Conservation (phyloP, 2,888 invertebrate species). For the Gari tellinella region DNA sequence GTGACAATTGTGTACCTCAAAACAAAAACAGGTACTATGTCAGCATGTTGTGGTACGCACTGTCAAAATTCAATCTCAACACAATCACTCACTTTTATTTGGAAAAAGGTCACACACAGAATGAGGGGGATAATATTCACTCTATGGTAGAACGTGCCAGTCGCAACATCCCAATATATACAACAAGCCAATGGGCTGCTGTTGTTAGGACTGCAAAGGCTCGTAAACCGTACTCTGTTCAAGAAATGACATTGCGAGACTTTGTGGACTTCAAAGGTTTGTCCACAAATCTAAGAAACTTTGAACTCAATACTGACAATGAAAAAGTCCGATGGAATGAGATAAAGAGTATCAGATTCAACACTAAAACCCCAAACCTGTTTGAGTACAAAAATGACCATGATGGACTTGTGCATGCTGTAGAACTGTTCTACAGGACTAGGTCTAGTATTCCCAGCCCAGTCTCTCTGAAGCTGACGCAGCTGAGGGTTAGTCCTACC, state of each 20-base stretch:
- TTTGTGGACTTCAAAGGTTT: constrained; percentile 19
- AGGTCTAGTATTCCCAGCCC: not conserved
- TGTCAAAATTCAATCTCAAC: constrained; percentile 3
- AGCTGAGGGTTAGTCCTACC: too few relatives aligned
- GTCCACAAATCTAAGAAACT: constrained; percentile 8
- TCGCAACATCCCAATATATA: constrained; percentile 3
- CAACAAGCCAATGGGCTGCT: constrained; percentile 21
- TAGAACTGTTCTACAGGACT: constrained; percentile 3
- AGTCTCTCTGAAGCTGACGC: too few relatives aligned
- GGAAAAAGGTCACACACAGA: constrained; percentile 16
- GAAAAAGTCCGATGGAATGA: constrained; percentile 11
- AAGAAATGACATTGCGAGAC: constrained; percentile 1
- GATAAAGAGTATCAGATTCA: constrained; percentile 3
- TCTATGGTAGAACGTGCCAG: constrained; percentile 1
- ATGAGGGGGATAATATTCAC: constrained; percentile 11
- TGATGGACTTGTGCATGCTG: not conserved
- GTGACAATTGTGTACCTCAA: constrained; percentile 9
- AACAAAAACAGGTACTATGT: constrained; percentile 15
- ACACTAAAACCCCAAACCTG: not conserved
- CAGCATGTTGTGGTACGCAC: constrained; percentile 10
- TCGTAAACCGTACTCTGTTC: not conserved
- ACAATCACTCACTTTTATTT: constrained; percentile 5
- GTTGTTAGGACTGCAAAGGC: constrained; percentile 4
- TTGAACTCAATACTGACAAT: constrained; percentile 15
- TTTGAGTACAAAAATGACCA: constrained; percentile 15